Conservation (phyloP, 2,797 vertebrate species). For the Sebastes hubbsi region DNA sequence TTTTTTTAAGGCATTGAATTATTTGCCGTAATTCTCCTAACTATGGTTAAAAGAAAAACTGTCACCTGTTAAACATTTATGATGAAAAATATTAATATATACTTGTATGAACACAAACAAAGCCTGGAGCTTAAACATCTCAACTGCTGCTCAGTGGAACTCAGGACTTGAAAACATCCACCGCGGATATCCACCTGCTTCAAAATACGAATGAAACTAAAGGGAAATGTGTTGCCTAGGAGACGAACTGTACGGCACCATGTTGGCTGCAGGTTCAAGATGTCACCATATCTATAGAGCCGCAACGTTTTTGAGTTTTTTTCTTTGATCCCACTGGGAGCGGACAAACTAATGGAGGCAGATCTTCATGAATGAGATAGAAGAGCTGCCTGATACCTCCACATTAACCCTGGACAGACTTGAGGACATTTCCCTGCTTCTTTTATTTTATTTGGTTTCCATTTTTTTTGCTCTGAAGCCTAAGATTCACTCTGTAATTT, state of each 20-base stretch:
- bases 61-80: slow-evolving; percentile 84
- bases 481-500: slow-evolving; percentile 59
- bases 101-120: slow-evolving; percentile 77
- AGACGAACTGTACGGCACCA: slow-evolving; percentile 36
- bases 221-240: slow-evolving; percentile 49
- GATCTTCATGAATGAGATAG: slow-evolving; percentile 11
- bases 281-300: slow-evolving; percentile 73
- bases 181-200: slow-evolving; percentile 64
- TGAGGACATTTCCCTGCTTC: slow-evolving; percentile 76
- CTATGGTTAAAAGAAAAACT: slow-evolving; percentile 61
- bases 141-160: slow-evolving; percentile 97
- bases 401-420: slow-evolving; percentile 82
- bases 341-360: slow-evolving; percentile 15
- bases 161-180: slow-evolving; percentile 90
- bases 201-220: slow-evolving; percentile 51
- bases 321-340: slow-evolving; percentile 37
- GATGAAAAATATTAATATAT: slow-evolving; percentile 86
- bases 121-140: slow-evolving; percentile 94
- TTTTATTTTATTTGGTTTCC: slow-evolving; percentile 29
- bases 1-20: slow-evolving; percentile 75
- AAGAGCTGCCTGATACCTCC: slow-evolving; percentile 68
- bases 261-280: slow-evolving; percentile 66
- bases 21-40: slow-evolving; percentile 85
- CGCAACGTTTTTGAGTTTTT: slow-evolving; percentile 22
- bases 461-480: slow-evolving; percentile 54